These are phyloP conservation scores for Sthenelais limicola DNA, from an alignment of 2,888 invertebrate genomes.

Conservation along the genomic window DNA sequence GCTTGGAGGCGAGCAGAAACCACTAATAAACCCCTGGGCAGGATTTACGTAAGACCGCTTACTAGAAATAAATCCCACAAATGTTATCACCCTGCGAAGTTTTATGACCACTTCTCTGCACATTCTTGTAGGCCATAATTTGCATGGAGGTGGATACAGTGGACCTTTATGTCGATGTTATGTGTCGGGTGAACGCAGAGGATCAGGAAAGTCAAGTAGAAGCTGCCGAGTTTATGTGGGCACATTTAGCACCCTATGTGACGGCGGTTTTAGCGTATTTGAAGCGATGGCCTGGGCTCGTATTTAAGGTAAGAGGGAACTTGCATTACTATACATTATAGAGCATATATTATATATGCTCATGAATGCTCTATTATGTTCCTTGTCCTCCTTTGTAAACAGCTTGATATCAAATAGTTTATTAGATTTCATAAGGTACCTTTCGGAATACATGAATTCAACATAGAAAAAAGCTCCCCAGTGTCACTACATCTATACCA, in stretches of 20 bases:
- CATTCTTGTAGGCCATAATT: slow-evolving; percentile 65
- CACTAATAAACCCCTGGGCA: slow-evolving; percentile 17
- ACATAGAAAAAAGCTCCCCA: too few relatives aligned
- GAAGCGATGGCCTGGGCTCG: slow-evolving; percentile 51
- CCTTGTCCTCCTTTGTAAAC: too few relatives aligned
- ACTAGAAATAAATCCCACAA: too few relatives aligned
- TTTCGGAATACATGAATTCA: too few relatives aligned
- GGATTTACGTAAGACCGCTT: too few relatives aligned
- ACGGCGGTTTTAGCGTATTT: slow-evolving; percentile 47
- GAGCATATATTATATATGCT: too few relatives aligned
- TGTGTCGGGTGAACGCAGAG: slow-evolving; percentile 56
- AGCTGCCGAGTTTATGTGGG: slow-evolving; percentile 54
- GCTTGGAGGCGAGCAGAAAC: too few relatives aligned
- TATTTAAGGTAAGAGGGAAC: slow-evolving; percentile 52
- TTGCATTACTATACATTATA: too few relatives aligned
- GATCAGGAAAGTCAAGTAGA: slow-evolving; percentile 52
- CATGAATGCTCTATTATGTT: too few relatives aligned
- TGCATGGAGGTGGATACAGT: slow-evolving; percentile 59
- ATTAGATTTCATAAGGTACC: too few relatives aligned
- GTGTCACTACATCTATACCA: too few relatives aligned
- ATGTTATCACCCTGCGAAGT: slow-evolving; percentile 56
- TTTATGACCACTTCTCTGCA: slow-evolving; percentile 33
- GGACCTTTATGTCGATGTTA: slow-evolving; percentile 46
- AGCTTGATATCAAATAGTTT: too few relatives aligned
- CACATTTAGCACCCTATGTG: slow-evolving; percentile 50